Percentiles rank a stretch among this genome's conserved stretches.
These are phyloP conservation scores for Tanytarsus gracilentus DNA, from an alignment of 2,888 invertebrate genomes.

Conservation along the genomic window DNA sequence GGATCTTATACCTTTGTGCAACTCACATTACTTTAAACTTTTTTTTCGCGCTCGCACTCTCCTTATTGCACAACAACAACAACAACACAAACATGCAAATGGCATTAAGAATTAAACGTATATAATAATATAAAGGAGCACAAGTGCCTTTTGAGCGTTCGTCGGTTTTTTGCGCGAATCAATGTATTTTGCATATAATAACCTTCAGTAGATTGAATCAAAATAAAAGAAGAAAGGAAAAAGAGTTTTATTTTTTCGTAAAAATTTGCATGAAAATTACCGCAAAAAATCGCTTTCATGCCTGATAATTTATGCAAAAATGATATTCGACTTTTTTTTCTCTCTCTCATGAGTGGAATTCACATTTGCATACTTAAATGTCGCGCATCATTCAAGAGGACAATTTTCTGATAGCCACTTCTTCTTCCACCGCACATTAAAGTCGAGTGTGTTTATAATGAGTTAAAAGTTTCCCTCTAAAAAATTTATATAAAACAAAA, in stretches of 20 bases:
- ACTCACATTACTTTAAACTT: too few species aligned
- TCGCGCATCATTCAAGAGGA: conserved; percentile 9
- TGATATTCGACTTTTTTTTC: conserved; percentile 11
- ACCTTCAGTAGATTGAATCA: conserved; percentile 22
- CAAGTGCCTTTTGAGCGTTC: neutral
- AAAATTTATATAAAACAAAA: neutral
- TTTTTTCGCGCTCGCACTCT: too few species aligned
- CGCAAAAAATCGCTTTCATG: conserved; percentile 20
- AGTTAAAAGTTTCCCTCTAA: neutral
- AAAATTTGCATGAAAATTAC: conserved; percentile 26
- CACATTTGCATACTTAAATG: conserved; percentile 25
- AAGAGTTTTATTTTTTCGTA: too few species aligned
- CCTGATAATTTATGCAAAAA: conserved; percentile 25
- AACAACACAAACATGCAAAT: conserved; percentile 7
- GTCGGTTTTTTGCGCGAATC: conserved; percentile 7
- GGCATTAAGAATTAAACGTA: conserved; percentile 6
- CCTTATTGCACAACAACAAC: neutral
- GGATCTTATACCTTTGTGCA: conserved; percentile 15
- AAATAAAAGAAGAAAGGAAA: neutral
- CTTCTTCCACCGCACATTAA: neutral
- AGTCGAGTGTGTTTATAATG: neutral
- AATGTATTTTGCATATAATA: conserved; percentile 22
- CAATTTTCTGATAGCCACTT: too few species aligned
- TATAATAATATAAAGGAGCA: neutral
- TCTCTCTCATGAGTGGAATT: neutral